Evolutionary conservation across 1,140 invertebrate species (phyloP).

Genomic region (Hyles vespertilio): DNA sequence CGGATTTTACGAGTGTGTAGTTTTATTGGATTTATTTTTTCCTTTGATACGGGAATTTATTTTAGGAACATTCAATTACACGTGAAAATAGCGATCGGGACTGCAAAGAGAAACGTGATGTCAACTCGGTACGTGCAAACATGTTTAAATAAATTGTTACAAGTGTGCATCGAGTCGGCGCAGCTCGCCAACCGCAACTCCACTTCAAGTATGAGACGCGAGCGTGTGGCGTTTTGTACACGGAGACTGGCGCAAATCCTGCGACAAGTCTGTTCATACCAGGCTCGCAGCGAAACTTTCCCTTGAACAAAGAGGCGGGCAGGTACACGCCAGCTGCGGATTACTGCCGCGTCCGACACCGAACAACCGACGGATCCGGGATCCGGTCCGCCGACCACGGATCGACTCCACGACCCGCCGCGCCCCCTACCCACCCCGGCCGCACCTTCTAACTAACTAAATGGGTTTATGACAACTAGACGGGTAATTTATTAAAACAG

Average conservation of each 20-base stretch:
- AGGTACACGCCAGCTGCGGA: conserved; percentile 66
- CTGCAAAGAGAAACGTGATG: too few species aligned
- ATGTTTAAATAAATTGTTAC: too few species aligned
- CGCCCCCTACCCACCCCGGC: conserved; percentile 14
- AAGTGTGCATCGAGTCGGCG: too few species aligned
- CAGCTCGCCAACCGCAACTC: too few species aligned
- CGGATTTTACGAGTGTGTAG: conserved; percentile 34
- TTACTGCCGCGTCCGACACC: conserved; percentile 45
- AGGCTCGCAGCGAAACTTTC: conserved; percentile 44
- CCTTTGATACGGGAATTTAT: not conserved
- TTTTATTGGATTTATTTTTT: conserved; percentile 19
- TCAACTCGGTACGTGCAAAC: too few species aligned
- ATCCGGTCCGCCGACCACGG: conserved; percentile 24
- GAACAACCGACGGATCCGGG: conserved; percentile 30
- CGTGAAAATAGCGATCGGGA: too few species aligned
- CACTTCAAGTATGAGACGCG: too few species aligned
- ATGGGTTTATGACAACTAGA: conserved; percentile 62
- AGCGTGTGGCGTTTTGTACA: not conserved
- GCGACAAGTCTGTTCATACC: conserved; percentile 53
- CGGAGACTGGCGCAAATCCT: not conserved
- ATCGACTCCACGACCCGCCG: conserved; percentile 6
- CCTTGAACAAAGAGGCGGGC: conserved; percentile 59
- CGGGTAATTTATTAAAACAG: conserved; percentile 38
- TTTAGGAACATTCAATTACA: not conserved
- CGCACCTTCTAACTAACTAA: conserved; percentile 41